Evolutionary conservation across 2,113 vertebrate species (phyloP), one percentile per base, ranked within the genome.

Genomic region (Dicrurus megarhynchus): DNA sequence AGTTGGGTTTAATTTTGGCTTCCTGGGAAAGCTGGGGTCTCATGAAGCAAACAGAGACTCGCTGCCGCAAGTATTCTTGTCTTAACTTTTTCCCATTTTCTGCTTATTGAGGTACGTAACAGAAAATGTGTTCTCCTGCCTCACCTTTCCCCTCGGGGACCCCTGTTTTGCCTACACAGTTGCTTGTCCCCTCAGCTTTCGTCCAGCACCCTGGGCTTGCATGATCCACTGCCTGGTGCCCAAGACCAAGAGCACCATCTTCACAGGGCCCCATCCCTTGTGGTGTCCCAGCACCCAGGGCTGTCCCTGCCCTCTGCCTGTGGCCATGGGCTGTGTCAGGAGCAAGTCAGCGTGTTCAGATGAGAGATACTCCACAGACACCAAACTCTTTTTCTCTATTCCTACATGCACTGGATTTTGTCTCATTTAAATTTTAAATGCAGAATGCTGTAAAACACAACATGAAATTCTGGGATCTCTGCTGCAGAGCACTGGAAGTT

Each of bases 241-340:
- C 41, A 3, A 15, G 49, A 23, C 4, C 30, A 5, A 47, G 37
- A 44, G 47, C 76, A 21, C 3, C 32, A 14, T 37, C 24, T 15
- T 42, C 0, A 0, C 21, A 21, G 69, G 11, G 24, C 28, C 15
- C 28, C 1, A 2, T 35, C 4, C 11, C 14, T 49, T 9, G 15
- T 17, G 23, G 50, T 75, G 42, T 44, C 42, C 15, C 27, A 16
- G 61, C 3, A 11, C 13, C 41, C 52, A 41, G 65, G 53, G 60
- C 86, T 88, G 53, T 32, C 64, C 44, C 44, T 50, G 57, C 44
- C 65, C 32, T 82, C 32, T 75, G 39, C 37, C 27, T 17, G 0
- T 9, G 78, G 49, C 5, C 44, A 23, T 2, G 18, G 55, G 16
- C 74, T 82, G 41, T 26, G 27, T 11, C 35, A 20, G 69, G 33